Evolutionary conservation across 2,113 vertebrate species (phyloP).

Genomic region (Parus major): DNA sequence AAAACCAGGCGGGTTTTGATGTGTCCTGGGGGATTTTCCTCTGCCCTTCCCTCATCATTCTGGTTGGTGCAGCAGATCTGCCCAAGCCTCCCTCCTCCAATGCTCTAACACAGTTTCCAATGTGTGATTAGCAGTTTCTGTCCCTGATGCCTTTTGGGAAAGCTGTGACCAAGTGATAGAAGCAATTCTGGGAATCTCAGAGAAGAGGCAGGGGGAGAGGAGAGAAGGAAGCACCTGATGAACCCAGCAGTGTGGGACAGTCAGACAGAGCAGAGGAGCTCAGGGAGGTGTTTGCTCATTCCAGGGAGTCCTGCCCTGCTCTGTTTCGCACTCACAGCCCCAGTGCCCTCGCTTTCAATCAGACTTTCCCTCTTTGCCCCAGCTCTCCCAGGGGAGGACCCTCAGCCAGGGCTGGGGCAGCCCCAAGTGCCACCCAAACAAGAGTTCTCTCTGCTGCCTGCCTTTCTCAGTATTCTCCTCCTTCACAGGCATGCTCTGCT

Average conservation of each 20-base stretch:
- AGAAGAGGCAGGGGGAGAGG: background rate
- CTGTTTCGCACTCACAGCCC: background rate
- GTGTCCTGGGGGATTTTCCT: background rate
- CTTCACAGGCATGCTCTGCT: slow-evolving; percentile 77
- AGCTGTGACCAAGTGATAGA: background rate
- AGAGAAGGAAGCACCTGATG: background rate
- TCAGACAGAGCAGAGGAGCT: background rate
- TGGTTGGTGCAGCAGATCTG: background rate
- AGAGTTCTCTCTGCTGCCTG: background rate
- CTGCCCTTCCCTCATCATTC: background rate
- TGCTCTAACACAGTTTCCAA: background rate
- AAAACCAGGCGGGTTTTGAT: background rate
- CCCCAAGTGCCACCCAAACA: background rate
- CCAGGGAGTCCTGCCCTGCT: background rate
- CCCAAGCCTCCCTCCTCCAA: background rate
- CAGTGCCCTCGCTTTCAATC: slow-evolving; percentile 39
- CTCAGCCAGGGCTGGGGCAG: background rate
- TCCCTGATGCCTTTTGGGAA: background rate
- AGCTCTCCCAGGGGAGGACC: background rate
- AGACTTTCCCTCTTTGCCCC: background rate
- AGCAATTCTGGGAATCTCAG: background rate
- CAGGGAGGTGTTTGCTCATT: background rate
- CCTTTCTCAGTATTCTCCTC: background rate
- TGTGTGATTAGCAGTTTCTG: background rate
- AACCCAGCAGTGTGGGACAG: background rate